phyloP scores from a whole-genome alignment of 2,113 vertebrate genomes.

The Panthera leo region DNA sequence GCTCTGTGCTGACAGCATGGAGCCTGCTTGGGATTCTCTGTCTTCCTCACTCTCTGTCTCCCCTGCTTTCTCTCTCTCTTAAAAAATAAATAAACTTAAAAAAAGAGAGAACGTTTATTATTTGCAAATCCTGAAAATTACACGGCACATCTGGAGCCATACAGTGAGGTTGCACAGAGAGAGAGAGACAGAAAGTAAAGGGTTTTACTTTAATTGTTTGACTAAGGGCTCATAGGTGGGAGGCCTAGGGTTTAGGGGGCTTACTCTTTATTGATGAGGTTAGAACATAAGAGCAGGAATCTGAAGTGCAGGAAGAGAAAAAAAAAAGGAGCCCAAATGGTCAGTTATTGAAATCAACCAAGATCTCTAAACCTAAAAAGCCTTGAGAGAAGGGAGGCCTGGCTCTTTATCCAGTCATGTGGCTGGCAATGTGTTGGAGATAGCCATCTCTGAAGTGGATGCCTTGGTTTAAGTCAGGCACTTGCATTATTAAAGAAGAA shows the following conservation, averaged over 20 bases:
- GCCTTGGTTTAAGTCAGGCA: neutral
- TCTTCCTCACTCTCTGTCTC: no score
- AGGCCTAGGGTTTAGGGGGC: neutral
- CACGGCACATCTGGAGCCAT: neutral
- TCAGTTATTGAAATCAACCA: neutral
- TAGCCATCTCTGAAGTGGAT: neutral
- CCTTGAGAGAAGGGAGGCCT: neutral
- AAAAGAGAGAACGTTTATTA: neutral
- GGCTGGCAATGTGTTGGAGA: neutral
- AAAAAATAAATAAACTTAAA: no score
- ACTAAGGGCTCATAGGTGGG: neutral
- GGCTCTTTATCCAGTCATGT: neutral
- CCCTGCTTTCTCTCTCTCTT: no score
- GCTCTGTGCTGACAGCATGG: no score
- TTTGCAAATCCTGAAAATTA: neutral
- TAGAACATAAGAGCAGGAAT: neutral
- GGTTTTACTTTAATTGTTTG: neutral
- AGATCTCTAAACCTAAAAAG: neutral
- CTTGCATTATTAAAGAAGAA: neutral
- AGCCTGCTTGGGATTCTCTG: no score
- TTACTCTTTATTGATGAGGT: neutral
- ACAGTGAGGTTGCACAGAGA: neutral
- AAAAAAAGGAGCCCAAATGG: neutral
- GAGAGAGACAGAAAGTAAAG: neutral
- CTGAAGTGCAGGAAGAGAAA: neutral